A percentile compares a stretch with the other conserved stretches of the same genome.
These are phyloP conservation scores for Petrocephalus sullivani DNA, from an alignment of 2,797 vertebrate species.

Conservation along the genomic window DNA sequence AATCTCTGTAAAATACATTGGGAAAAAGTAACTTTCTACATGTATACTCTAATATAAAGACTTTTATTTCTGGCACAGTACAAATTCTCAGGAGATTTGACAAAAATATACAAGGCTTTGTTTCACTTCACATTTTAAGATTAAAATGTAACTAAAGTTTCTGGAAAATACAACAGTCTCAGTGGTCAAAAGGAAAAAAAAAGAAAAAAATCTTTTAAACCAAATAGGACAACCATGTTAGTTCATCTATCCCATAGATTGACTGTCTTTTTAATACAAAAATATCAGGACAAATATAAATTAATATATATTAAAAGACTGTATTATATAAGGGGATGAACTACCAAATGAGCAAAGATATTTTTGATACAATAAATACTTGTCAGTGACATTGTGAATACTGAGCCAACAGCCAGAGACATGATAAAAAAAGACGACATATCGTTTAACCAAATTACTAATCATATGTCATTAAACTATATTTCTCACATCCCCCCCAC, in stretches of 20 bases:
- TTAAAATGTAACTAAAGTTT: conserved; percentile 75
- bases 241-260: conserved; percentile 84
- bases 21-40: conserved; percentile 69
- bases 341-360: conserved; percentile 94
- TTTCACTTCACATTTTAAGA: conserved; percentile 73
- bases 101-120: conserved; percentile 76
- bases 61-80: conserved; percentile 73
- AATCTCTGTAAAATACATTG: conserved; percentile 64
- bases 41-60: conserved; percentile 75
- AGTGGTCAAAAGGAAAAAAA: conserved; percentile 61
- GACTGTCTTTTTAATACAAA: conserved; percentile 82
- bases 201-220: conserved; percentile 59
- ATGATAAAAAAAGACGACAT: conserved; percentile 40
- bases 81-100: conserved; percentile 73
- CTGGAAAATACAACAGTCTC: conserved; percentile 72
- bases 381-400: conserved; percentile 75
- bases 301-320: conserved; percentile 99
- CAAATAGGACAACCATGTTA: conserved; percentile 82
- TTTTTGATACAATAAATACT: conserved; percentile 99
- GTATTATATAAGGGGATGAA: conserved; percentile 65
- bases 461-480: conserved; percentile 77
- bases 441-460: conserved; percentile 62
- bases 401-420: conserved; percentile 65
- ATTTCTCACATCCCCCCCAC: conserved; percentile 56
- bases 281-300: conserved; percentile 99